Percentiles rank a stretch among this genome's conserved stretches.
phyloP scores from a whole-genome alignment of 2,113 vertebrate species.

The Puma concolor region DNA sequence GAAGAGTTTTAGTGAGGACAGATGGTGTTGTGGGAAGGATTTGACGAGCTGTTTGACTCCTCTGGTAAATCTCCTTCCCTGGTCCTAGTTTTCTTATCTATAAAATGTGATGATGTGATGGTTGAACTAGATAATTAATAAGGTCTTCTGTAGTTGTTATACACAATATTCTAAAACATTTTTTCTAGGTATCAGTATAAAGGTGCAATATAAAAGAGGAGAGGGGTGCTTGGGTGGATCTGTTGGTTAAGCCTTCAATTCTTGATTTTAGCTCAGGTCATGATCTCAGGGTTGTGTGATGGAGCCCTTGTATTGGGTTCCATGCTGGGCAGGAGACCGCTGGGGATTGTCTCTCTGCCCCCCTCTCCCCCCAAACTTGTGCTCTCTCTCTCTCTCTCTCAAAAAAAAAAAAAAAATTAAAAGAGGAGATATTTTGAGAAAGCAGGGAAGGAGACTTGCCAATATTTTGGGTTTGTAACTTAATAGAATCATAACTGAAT shows the following conservation, averaged over 20 bases:
- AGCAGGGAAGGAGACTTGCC: not conserved
- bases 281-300: too few species aligned
- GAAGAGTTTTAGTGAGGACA: not conserved
- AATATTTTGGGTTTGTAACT: not conserved
- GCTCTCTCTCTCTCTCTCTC: too few species aligned
- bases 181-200: not conserved
- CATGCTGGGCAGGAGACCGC: too few species aligned
- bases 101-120: not conserved
- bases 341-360: too few species aligned
- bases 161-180: not conserved
- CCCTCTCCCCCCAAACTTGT: too few species aligned
- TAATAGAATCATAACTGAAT: not conserved
- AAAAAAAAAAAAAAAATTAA: too few species aligned
- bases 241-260: too few species aligned
- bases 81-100: not conserved
- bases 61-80: not conserved
- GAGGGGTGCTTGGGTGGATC: too few species aligned
- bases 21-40: not conserved
- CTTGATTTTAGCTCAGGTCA: too few species aligned
- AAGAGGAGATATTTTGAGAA: not conserved
- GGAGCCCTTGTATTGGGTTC: too few species aligned
- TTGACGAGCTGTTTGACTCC: not conserved
- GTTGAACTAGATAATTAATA: not conserved
- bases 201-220: not conserved
- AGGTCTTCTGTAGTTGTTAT: not conserved